phyloP scores from a whole-genome alignment of 37 sponge, comb jelly and placozoan species.

The Spongia lamella region DNA sequence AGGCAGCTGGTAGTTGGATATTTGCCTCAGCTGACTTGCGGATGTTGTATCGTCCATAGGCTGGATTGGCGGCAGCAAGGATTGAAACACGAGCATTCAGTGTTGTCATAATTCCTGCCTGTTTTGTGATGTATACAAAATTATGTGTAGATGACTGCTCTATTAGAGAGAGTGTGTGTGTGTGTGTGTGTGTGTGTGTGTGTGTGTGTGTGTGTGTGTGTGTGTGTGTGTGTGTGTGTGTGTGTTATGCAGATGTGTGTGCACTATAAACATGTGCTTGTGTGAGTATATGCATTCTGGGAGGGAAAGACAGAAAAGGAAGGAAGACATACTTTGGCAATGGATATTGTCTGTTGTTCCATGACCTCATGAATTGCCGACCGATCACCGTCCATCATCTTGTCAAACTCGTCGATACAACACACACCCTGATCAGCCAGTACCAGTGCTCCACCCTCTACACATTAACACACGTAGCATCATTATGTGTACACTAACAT shows the following conservation, averaged over 20 bases:
- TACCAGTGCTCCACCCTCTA: constrained; percentile 97
- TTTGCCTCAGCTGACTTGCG: constrained; percentile 96
- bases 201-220: too few species aligned
- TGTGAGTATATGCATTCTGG: too few species aligned
- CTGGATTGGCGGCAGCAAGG: constrained; percentile 98
- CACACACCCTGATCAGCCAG: constrained; percentile 98
- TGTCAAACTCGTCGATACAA: constrained; percentile 99
- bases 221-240: too few species aligned
- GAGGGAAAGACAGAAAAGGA: too few species aligned
- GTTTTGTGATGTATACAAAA: too few species aligned
- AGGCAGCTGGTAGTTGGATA: constrained; percentile 97
- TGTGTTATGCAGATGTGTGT: too few species aligned
- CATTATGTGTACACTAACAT: too few species aligned
- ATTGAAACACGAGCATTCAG: constrained; percentile 96
- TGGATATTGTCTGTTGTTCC: constrained; percentile 99
- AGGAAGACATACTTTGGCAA: constrained; percentile 99
- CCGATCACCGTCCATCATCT: constrained; percentile 97
- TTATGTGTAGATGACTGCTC: too few species aligned
- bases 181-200: too few species aligned
- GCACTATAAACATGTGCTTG: too few species aligned
- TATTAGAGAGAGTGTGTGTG: too few species aligned
- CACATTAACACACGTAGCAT: too few species aligned
- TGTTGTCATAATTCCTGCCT: constrained; percentile 66
- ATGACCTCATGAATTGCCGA: constrained; percentile 98
- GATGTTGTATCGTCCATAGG: constrained; percentile 96